phyloP scores from a whole-genome alignment of 2,797 vertebrate genomes.

The Ceyx erithaca region DNA sequence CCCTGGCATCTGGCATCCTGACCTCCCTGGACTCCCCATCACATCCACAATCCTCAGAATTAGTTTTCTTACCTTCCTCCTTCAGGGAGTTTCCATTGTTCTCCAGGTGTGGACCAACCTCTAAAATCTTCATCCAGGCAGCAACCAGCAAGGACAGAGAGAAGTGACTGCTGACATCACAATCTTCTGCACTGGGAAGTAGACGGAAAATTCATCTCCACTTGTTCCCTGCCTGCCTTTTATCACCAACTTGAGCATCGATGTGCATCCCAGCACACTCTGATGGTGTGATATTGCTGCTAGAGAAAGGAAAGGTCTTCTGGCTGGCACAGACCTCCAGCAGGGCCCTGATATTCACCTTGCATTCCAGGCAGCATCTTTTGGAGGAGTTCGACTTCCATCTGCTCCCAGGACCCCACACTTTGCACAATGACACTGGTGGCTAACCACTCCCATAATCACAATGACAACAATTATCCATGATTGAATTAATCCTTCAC shows the following conservation, averaged over 20 bases:
- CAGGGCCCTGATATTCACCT: not conserved
- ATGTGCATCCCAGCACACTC: not conserved
- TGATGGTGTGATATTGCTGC: not conserved
- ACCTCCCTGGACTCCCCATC: not conserved
- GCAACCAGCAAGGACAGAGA: not conserved
- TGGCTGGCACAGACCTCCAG: accelerated
- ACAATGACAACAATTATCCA: not conserved
- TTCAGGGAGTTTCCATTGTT: not conserved
- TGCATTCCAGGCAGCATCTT: not conserved
- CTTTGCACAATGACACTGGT: not conserved
- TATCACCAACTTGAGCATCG: accelerated
- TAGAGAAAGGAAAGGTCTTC: not conserved
- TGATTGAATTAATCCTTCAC: not conserved
- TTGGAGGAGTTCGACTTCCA: not conserved
- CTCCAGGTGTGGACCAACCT: accelerated
- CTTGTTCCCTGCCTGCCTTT: not conserved
- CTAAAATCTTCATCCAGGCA: not conserved
- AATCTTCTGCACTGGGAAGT: not conserved
- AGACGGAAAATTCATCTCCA: not conserved
- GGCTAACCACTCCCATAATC: not conserved
- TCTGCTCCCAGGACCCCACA: not conserved
- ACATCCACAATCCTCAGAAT: not conserved
- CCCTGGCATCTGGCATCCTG: not conserved
- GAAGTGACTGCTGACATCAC: not conserved
- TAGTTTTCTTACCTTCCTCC: not conserved